Conservation (phyloP, 1,140 invertebrate genomes). For the Camponotus pennsylvanicus region DNA sequence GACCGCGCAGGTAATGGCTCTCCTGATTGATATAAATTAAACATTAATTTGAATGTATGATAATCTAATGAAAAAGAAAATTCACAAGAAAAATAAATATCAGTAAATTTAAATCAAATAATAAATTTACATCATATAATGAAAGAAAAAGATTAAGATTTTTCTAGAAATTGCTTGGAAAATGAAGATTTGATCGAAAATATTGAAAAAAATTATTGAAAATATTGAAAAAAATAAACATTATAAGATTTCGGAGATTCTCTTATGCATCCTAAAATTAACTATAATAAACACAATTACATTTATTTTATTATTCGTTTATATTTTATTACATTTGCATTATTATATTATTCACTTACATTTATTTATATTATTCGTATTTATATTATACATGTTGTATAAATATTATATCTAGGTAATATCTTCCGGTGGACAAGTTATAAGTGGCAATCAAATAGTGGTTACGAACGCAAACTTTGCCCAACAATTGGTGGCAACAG, state of each 20-base stretch:
- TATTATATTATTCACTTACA: too few species aligned
- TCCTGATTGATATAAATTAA: neutral
- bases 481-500: conserved; percentile 90
- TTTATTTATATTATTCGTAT: neutral
- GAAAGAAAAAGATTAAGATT: neutral
- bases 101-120: conserved; percentile 1
- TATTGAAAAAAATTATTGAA: neutral
- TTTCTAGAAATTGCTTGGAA: conserved; percentile 16
- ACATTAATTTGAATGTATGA: neutral
- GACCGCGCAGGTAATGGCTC: conserved; percentile 78
- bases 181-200: conserved; percentile 20
- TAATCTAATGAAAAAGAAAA: conserved; percentile 6
- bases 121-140: conserved; percentile 16
- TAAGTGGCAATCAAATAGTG: conserved; percentile 89
- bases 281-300: neutral
- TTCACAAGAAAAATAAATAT: neutral
- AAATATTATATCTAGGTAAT: conserved; percentile 83
- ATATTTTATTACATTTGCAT: neutral
- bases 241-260: neutral
- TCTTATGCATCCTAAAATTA: neutral
- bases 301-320: neutral
- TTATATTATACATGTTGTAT: conserved; percentile 12
- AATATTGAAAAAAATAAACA: conserved; percentile 13
- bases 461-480: conserved; percentile 91
- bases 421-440: conserved; percentile 80